Evolutionary conservation across 2,113 vertebrate species (phyloP).

Genomic region (Galeopterus variegatus): DNA sequence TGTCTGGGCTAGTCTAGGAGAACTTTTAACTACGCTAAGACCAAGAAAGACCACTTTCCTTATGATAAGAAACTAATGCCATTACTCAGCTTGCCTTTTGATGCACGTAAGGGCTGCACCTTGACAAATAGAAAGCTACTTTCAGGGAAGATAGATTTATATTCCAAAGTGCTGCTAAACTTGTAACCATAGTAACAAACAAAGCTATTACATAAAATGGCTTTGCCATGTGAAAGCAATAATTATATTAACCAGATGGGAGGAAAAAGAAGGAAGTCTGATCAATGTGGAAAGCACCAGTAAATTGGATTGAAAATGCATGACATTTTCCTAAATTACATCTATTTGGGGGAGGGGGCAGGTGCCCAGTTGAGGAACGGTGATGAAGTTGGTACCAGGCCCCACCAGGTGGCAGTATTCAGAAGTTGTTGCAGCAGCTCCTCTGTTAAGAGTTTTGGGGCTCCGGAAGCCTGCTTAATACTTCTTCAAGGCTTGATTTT

Average conservation of each 20-base stretch:
- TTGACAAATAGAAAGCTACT: not conserved
- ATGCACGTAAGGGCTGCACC: not conserved
- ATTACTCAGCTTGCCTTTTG: not conserved
- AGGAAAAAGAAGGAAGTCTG: conserved; percentile 64
- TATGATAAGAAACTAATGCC: not conserved
- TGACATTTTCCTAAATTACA: conserved; percentile 64
- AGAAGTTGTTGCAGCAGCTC: conserved; percentile 25
- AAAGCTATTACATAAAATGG: conserved; percentile 52
- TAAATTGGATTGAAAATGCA: conserved; percentile 72
- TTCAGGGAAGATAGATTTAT: not conserved
- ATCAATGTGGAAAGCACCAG: conserved; percentile 52
- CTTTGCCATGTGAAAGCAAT: conserved; percentile 79
- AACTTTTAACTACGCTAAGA: not conserved
- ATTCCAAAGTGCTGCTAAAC: not conserved
- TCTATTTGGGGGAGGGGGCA: not conserved
- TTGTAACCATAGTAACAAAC: conserved; percentile 75
- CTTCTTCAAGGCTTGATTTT: conserved; percentile 37
- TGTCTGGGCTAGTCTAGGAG: not conserved
- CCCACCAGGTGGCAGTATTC: conserved; percentile 87
- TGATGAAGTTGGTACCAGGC: not conserved
- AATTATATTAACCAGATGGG: conserved; percentile 63
- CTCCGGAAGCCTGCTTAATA: not conserved
- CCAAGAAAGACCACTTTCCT: not conserved
- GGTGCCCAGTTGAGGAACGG: not conserved
- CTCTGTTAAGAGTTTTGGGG: not conserved